Base-by-base conservation (phyloP, 1,140 invertebrate species). In the Brachionus plicatilis region DNA sequence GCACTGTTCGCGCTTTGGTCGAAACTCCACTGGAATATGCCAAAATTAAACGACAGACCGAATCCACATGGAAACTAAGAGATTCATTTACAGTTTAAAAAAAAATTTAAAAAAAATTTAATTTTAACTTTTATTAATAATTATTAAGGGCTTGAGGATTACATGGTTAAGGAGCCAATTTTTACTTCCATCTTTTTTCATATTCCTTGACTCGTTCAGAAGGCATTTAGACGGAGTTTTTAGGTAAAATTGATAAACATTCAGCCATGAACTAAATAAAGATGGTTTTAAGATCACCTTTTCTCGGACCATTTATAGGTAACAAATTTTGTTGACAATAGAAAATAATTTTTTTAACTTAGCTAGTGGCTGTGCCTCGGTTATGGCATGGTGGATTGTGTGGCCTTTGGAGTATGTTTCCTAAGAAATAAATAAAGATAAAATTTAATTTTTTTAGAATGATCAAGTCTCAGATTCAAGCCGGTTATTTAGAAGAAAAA, bases 21-120 rank as follows among this genome's bases (percentile, higher is more conserved):
- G 88, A 88, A 86, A 87, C 87, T 29, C 88, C 88, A 24, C 84
- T 89, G 53, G 88, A 89, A 85, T 89, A 86, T 86, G 88, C 87
- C 12, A 89, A 89, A 86, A 88, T 88, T 11, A 85, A 87, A 60
- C 82, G 88, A 47, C 88, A 88, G 84, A 87, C 86, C 43, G 85
- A 87, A 29, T 86, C 87, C 27, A 86, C 80, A 2, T 88, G 88
- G 88, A 85, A 86, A 27, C 66, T 88, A 1, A 85, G 85, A 70
- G 85, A 86, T 47, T 85, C 87, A 6, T 88, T 88, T 78, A 88
- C 87, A 8, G 87, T 88, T 85, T 9, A n/a, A 24, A 47, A 43
- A 33, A 33, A 33, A 33, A 1, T 5, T 33, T 33, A 33, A 3
- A 33, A 5, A 4, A 33, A 33, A 33, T 4, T n/a, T n/a, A 33